Percentiles rank a stretch among this genome's conserved stretches.
Conservation (phyloP, 2,888 invertebrate species). For the Mythimna lalbum region DNA sequence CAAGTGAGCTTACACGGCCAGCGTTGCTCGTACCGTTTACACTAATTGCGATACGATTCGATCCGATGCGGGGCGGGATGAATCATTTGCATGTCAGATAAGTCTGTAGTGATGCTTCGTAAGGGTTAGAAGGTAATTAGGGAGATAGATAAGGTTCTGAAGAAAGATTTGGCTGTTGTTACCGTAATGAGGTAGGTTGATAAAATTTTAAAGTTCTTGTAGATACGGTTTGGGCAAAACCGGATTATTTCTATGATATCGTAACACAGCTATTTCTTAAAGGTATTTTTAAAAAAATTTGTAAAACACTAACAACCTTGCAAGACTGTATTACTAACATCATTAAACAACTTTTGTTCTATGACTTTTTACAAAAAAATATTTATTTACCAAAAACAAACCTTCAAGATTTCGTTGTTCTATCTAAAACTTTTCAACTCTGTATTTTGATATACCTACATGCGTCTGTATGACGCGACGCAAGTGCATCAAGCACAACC, state of each 20-base stretch:
- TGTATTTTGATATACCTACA: no score
- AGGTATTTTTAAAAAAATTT: no score
- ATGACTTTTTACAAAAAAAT: no score
- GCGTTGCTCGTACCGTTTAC: conserved; percentile 80
- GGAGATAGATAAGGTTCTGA: conserved; percentile 44
- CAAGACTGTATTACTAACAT: no score
- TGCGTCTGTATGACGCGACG: no score
- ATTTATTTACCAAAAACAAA: no score
- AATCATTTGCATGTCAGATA: conserved; percentile 69
- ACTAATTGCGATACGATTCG: conserved; percentile 87
- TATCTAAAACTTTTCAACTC: no score
- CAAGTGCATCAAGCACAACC: no score
- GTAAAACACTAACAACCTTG: no score
- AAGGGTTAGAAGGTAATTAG: conserved; percentile 59
- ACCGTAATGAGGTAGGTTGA: conserved; percentile 13
- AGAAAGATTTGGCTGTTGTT: conserved; percentile 23
- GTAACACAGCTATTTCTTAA: no score
- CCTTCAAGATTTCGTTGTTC: no score
- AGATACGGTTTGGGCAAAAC: not conserved
- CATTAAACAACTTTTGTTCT: no score
- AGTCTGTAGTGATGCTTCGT: conserved; percentile 54
- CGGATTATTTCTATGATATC: not conserved
- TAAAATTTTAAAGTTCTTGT: not conserved
- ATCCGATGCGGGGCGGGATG: conserved; percentile 57
- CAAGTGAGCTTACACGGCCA: conserved; percentile 82